These are phyloP conservation scores for Lophotis ruficrista DNA, from an alignment of 2,113 vertebrate species.

Conservation along the genomic window DNA sequence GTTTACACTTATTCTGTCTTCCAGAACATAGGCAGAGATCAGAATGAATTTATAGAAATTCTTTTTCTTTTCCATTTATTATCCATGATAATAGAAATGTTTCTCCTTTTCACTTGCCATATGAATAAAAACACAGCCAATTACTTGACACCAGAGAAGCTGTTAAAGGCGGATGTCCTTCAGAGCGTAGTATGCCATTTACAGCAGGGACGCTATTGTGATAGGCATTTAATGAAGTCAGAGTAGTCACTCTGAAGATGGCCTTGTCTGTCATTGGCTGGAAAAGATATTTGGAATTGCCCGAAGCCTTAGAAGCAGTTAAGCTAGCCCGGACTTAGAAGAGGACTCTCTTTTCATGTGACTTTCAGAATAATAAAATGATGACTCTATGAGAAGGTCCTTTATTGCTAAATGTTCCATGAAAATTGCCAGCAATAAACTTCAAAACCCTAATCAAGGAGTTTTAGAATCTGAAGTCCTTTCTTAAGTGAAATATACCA, in stretches of 20 bases:
- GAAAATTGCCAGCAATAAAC: constrained; percentile 9
- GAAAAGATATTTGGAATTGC: background rate
- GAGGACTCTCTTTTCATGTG: background rate
- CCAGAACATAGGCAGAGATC: background rate
- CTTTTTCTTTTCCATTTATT: background rate
- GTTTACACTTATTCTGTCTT: background rate
- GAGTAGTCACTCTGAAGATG: background rate
- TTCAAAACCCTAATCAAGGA: constrained; percentile 4
- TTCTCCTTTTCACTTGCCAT: background rate
- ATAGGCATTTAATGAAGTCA: background rate
- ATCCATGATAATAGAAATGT: background rate
- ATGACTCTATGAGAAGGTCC: background rate
- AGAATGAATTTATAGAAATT: background rate
- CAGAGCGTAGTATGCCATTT: background rate
- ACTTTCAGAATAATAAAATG: background rate
- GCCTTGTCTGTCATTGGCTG: background rate
- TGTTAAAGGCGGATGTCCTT: fast-evolving
- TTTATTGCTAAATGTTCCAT: constrained; percentile 31
- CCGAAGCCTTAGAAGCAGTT: background rate
- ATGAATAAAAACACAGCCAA: background rate
- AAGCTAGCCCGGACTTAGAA: background rate
- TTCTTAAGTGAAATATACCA: background rate
- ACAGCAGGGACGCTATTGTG: background rate
- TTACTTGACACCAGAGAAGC: background rate
- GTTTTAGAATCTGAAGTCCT: background rate